Evolutionary conservation across 2,888 invertebrate species (phyloP), one percentile per base, ranked within the genome.

Genomic region (Latheticus oryzae): DNA sequence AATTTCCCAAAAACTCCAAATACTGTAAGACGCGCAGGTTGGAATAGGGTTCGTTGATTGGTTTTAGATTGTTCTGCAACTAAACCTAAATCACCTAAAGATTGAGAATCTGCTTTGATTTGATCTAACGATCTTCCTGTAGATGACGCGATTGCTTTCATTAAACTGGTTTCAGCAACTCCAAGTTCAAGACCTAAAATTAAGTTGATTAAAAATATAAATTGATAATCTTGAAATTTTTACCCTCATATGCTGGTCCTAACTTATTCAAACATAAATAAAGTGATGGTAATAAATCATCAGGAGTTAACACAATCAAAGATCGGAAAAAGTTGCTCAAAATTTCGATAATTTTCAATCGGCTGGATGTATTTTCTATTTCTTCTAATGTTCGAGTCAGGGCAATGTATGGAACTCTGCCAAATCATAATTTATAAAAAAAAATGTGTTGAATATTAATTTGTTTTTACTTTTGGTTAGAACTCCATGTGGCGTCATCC

Each of bases 231-330:
- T n/a, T n/a, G n/a, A n/a, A n/a, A n/a, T n/a, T n/a, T n/a, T n/a
- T n/a, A n/a, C n/a, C n/a, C 78, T 96, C 93, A 76, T 97, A 97
- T 0, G 97, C 94, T 0, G 99, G 98, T 0, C 95, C 97, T 32
- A 99, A 80, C 78, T 93, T 91, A 79, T 99, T 99, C n/a, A 98
- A 83, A 71, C 96, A 96, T 64, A 99, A 80, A 78, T 99, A 98
- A 9, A 99, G 86, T 67, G 94, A 93, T 0, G 92, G 87, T 50
- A 96, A 75, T 57, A 99, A 81, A 78, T 99, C 97, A n/a, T 89
- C 85, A 0, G 97, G 95, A 9, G 90, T 92, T 30, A 96, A 80
- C 2, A 87, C 85, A 15, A 96, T 90, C 7, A 97, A 95, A 0
- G 97, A 97, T 9, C 93, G 85, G 61, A 96, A 89, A 77, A 90